phyloP scores from a whole-genome alignment of 2,888 invertebrate species.

The Automeris io region DNA sequence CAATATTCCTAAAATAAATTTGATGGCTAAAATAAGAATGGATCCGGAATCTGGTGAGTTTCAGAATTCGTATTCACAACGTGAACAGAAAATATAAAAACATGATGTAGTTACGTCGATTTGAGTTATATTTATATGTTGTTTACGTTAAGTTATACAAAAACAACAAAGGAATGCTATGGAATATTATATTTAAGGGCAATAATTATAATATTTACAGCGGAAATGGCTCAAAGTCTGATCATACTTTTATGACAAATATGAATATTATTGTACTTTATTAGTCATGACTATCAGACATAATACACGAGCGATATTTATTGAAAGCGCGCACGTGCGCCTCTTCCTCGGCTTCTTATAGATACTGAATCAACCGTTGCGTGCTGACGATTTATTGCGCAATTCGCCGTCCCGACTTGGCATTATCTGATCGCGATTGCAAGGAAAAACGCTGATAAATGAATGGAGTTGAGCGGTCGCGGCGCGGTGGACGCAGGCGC shows the following conservation, averaged over 20 bases:
- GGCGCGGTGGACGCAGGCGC: constrained; percentile 32
- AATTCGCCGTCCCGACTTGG: neutral
- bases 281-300: neutral
- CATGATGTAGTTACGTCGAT: neutral
- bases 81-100: neutral
- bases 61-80: neutral
- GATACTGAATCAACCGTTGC: neutral
- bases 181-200: neutral
- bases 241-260: neutral
- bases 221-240: too few species aligned
- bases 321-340: neutral
- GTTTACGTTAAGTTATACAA: neutral
- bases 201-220: too few species aligned
- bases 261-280: neutral
- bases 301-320: neutral
- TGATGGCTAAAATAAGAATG: neutral
- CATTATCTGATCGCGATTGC: constrained; percentile 5
- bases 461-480: constrained; percentile 22
- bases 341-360: neutral
- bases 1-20: neutral
- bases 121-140: neutral
- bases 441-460: constrained; percentile 30
- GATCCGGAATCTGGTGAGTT: neutral
- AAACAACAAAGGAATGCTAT: neutral
- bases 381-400: constrained; percentile 4